Evolutionary conservation across 2,797 vertebrate species (phyloP), one percentile per base, ranked within the genome.

Genomic region (Enteromius treurensis): DNA sequence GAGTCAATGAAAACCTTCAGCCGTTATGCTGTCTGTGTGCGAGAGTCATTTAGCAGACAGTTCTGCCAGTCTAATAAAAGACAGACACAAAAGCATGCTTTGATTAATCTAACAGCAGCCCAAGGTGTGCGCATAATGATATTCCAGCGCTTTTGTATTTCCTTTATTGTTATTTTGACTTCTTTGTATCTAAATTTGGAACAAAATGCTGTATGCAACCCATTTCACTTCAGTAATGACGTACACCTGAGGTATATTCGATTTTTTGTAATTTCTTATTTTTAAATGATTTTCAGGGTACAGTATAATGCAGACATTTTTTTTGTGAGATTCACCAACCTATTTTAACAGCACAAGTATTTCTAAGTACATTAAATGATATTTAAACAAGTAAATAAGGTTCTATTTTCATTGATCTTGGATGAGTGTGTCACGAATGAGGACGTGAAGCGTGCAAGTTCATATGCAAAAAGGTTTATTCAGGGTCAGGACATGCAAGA

Each of bases 1-100:
- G 34, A 73, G 34, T 75, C 62, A 80, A 64, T 78, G 69, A 84
- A 81, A 84, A 58, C 42, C 62, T 47, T 55, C 49, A 49, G 32
- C 53, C 21, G 37, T 55, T 68, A 75, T 62, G 42, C 13, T 32
- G n/a, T 68, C 19, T 34, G 3, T 73, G 49, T 60, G 23, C 71
- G 67, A 11, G 62, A 42, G 64, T 80, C 14, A 80, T 73, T 73
- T 34, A 64, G 42, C 62, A 73, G 79, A 47, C 37, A n/a, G 26
- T 47, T 47, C 79, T 73, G 40, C 23, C 53, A 34, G 15, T 73
- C 68, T 81, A 49, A 81, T 73, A 62, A 73, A 81, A 73, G 53
- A 62, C 17, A 34, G 68, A 80, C 68, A 73, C 79, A 73, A 73
- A 73, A 81, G 26, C 42, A 64, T 74, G 40, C 42, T 74, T 42